Evolutionary conservation across 2,113 vertebrate genomes (phyloP), one percentile per base, ranked within the genome.

Genomic region (Diglossa brunneiventris): DNA sequence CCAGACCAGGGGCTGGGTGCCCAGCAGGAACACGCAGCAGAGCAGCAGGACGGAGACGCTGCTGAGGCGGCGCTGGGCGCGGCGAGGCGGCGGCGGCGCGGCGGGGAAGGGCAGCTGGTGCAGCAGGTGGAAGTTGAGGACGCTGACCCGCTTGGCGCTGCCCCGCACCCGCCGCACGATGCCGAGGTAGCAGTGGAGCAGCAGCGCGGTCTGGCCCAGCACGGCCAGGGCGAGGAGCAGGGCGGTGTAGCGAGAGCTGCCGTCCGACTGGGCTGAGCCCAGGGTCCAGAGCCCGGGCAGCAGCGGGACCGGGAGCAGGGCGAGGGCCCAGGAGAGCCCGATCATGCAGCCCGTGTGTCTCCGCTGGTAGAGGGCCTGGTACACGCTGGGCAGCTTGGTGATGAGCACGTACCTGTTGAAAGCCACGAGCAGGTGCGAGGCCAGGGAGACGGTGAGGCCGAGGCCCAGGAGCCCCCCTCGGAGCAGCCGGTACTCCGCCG

Each of bases 321-420:
- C 98, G 20, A 98, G 83, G 11, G 98, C 98, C 98, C 98, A 99
- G 69, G 98, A 98, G 19, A 97, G 96, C 50, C 97, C 97, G 52
- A 99, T 98, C 98, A 99, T 98, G 95, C 98, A 98, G 64, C 97
- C 98, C 15, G 98, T 98, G 96, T 98, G 98, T 70, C 97, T 97
- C 90, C 98, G 97, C 95, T 98, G 98, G 95, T 98, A 99, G 55
- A 99, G 96, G 83, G 97, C 98, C 94, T 98, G 98, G 97, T 99
- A 99, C 19, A 98, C 98, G 69, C 98, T 98, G 37, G 98, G 98
- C 44, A 98, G 97, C 94, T 98, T 98, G 64, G 98, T 99, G 96
- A 99, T 99, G 96, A 99, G 97, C 91, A 98, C 98, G 61, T 98
- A 99, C 92, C 98, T 98, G 97, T 99, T 99, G 91, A 98, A 97